Evolutionary conservation across 2,888 invertebrate species (phyloP), one percentile per base, ranked within the genome.

Genomic region (Andrena camellia): DNA sequence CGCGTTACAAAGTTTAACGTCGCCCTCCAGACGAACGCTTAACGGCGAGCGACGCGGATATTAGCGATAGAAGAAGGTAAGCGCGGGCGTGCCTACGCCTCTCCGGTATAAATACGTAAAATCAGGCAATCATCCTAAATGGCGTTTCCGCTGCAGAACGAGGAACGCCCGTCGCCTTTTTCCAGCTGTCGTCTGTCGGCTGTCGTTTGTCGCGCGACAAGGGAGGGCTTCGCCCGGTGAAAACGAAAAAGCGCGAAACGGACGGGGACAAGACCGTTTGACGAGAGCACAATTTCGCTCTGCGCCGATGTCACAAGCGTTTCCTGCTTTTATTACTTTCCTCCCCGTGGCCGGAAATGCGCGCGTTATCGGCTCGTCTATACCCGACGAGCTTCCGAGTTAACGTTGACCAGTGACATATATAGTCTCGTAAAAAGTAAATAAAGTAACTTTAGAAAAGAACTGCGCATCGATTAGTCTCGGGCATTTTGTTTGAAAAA

Each of bases 41-140:
- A 23, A 2, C 20, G 54, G 54, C 48, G 7, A 20, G 54, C 62
- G 62, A 73, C 62, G 68, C 73, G 77, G 64, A 74, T 77, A 77
- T 75, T 68, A 79, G 66, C 67, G 73, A 72, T 75, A 72, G 73
- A 63, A 54, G 71, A 60, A 71, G 81, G 72, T 69, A 78, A 76
- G 85, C 78, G 64, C 62, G 8, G 64, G 13, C 59, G 54, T 10
- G 50, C 62, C 54, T 20, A 31, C 20, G 23, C 26, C 8, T 68
- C 23, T 57, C 17, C 80, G 78, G 87, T 90, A 91, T 91, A 92
- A 91, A 93, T 93, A 91, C 91, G 93, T 93, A 93, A 93, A 88
- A 93, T 93, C 92, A 86, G 88, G 92, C 91, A 92, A 93, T 93
- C 93, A 92, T 91, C 91, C 91, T 91, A 92, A 93, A 92, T 90